Conservation (phyloP, 1,140 invertebrate genomes). For the Zaprionus vittiger region DNA sequence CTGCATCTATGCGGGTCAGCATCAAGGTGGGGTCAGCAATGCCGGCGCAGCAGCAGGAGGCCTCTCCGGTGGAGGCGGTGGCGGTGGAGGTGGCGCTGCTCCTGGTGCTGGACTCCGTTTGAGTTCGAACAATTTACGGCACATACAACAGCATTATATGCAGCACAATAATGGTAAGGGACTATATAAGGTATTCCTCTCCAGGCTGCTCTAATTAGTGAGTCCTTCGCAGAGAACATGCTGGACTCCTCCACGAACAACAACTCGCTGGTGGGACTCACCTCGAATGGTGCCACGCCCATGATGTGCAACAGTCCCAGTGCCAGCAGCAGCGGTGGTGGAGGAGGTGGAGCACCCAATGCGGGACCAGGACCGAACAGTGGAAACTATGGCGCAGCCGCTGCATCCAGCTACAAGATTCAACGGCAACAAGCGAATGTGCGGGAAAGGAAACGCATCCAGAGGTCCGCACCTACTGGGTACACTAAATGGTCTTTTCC, state of each 20-base stretch:
- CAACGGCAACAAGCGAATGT: constrained; percentile 96
- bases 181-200: too few relatives aligned
- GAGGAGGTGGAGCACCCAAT: constrained; percentile 26
- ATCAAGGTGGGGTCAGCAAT: constrained; percentile 43
- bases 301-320: constrained; percentile 79
- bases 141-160: constrained; percentile 83
- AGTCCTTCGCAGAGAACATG: constrained; percentile 58
- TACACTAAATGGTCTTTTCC: constrained; percentile 85
- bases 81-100: constrained; percentile 13
- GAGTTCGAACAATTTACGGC: constrained; percentile 74
- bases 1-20: constrained; percentile 81
- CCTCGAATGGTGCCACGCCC: constrained; percentile 55
- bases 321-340: constrained; percentile 67
- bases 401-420: constrained; percentile 92
- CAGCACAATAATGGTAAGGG: constrained; percentile 69
- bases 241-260: constrained; percentile 74
- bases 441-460: constrained; percentile 97
- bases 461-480: constrained; percentile 94
- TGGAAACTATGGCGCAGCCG: constrained; percentile 73
- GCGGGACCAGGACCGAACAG: constrained; percentile 30
- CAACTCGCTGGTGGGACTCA: constrained; percentile 54
- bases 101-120: constrained; percentile 55
- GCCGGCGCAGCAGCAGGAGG: constrained; percentile 37
- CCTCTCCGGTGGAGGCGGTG: constrained; percentile 29
- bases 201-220: not conserved